Conservation (phyloP, 2,888 invertebrate species). For the Diarsia brunnea region DNA sequence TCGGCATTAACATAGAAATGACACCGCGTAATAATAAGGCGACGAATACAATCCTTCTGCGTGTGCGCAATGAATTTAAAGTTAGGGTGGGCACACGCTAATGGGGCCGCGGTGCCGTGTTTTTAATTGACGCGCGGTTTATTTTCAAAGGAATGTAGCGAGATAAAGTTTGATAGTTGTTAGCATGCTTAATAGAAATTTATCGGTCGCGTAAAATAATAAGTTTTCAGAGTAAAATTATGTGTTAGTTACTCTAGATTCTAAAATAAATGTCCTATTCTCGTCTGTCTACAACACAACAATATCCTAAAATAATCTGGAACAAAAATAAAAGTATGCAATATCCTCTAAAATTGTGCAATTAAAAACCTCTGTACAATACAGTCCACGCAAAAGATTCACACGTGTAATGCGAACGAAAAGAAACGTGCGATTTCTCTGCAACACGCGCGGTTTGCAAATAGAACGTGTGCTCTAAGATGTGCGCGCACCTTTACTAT, state of each 20-base stretch:
- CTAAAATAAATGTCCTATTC: no score
- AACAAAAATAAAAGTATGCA: no score
- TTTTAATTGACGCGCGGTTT: conserved; percentile 6
- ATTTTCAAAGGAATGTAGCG: no score
- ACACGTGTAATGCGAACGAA: no score
- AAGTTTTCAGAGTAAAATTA: no score
- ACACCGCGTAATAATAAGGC: conserved; percentile 82
- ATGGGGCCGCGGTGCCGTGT: neutral
- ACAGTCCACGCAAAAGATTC: neutral
- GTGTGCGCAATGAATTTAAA: conserved; percentile 62
- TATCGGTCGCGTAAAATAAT: neutral
- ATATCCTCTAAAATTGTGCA: no score
- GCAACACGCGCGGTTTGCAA: conserved; percentile 8
- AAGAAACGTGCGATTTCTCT: neutral
- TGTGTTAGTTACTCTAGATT: no score
- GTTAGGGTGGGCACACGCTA: conserved; percentile 35
- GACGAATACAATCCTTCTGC: conserved; percentile 62
- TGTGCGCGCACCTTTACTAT: conserved; percentile 35
- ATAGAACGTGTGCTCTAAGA: no score
- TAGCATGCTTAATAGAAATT: neutral
- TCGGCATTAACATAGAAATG: conserved; percentile 80
- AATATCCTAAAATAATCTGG: no score
- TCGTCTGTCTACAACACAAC: no score
- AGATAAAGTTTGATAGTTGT: no score
- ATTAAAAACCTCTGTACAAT: neutral